Conservation (phyloP, 2,797 vertebrate genomes). For the Craterocephalus amniculus region DNA sequence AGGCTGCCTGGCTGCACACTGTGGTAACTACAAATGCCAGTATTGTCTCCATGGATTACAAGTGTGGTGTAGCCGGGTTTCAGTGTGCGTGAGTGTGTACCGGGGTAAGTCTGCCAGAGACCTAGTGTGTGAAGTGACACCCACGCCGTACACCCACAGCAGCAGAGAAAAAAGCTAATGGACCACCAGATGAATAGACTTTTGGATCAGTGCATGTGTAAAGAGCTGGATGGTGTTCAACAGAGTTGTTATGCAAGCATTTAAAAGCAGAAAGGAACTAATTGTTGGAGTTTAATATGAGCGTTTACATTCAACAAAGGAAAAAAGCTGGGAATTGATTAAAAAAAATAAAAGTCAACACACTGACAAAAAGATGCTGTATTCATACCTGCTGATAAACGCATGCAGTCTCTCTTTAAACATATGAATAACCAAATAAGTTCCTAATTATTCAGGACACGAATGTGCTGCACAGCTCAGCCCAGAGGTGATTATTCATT, state of each 20-base stretch:
- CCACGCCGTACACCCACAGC: conserved; percentile 59
- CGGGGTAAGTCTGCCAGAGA: conserved; percentile 38
- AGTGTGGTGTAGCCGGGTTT: conserved; percentile 35
- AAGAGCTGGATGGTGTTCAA: conserved; percentile 46
- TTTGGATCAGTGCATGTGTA: conserved; percentile 50
- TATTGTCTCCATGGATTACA: conserved; percentile 57
- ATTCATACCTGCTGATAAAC: neutral
- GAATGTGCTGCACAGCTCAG: neutral
- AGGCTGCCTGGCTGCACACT: conserved; percentile 32
- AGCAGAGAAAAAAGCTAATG: conserved; percentile 54
- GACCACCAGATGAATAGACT: conserved; percentile 45
- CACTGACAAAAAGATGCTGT: neutral
- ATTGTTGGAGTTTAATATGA: neutral
- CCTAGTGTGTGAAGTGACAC: conserved; percentile 57
- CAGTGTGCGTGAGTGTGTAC: conserved; percentile 15
- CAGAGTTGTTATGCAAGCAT: conserved; percentile 41
- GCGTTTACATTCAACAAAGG: neutral
- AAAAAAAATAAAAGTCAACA: neutral
- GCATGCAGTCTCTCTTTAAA: neutral
- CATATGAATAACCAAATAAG: neutral
- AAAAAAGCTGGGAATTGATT: neutral
- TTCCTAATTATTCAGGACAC: conserved; percentile 2
- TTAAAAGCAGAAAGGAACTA: conserved; percentile 39
- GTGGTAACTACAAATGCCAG: conserved; percentile 58
- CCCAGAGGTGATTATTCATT: neutral